Evolutionary conservation across 2,797 vertebrate genomes (phyloP).

Genomic region (Lagothrix lagotricha): DNA sequence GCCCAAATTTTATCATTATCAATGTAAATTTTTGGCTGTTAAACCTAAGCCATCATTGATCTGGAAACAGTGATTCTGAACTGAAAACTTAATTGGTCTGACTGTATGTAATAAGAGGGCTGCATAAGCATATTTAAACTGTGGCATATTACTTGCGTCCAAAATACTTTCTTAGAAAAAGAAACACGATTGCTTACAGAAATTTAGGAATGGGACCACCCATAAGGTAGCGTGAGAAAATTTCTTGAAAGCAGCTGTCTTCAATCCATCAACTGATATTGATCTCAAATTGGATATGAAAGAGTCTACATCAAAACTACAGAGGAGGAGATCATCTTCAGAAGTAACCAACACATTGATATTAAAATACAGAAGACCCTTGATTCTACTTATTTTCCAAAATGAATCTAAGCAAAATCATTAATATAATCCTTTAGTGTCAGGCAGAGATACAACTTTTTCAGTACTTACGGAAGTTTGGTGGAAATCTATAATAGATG

Average conservation of each 20-base stretch:
- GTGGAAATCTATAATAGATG: background rate
- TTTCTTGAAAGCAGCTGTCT: background rate
- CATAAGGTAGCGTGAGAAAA: background rate
- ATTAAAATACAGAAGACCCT: background rate
- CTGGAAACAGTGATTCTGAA: background rate
- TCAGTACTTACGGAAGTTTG: background rate
- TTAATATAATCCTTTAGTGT: background rate
- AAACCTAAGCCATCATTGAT: background rate
- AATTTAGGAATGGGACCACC: background rate
- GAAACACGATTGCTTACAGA: background rate
- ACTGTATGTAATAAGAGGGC: background rate
- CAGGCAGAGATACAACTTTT: background rate
- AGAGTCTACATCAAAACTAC: background rate
- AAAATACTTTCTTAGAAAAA: background rate
- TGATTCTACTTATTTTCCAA: background rate
- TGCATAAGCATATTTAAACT: background rate
- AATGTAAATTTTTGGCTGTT: background rate
- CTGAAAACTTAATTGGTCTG: background rate
- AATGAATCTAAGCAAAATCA: background rate
- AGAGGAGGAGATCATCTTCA: background rate
- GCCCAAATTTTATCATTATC: background rate
- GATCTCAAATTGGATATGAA: background rate
- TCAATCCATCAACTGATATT: background rate
- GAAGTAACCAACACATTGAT: background rate
- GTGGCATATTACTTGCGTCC: background rate